Evolutionary conservation across 2,113 vertebrate species (phyloP).

Genomic region (Chunga burmeisteri): DNA sequence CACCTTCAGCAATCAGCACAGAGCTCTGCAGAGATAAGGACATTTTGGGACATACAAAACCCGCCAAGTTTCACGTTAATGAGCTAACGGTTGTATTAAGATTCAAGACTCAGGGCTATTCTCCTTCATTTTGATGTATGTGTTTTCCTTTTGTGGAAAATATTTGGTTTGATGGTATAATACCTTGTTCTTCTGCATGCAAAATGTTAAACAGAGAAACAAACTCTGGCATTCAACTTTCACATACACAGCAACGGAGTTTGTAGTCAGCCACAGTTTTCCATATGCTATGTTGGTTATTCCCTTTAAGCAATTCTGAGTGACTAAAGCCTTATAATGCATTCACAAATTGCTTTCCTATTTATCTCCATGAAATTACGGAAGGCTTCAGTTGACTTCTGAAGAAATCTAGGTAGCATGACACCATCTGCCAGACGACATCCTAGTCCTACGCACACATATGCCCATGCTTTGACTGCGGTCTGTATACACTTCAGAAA

Average conservation of each 20-base stretch:
- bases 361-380: constrained; percentile 25
- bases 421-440: constrained; percentile 55
- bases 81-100: constrained; percentile 61
- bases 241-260: not conserved
- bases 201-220: not conserved
- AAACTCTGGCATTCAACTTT: not conserved
- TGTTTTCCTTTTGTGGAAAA: not conserved
- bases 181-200: not conserved
- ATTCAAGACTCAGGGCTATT: constrained; percentile 48
- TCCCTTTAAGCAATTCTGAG: not conserved
- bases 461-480: constrained; percentile 43
- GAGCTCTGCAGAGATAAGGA: constrained; percentile 69
- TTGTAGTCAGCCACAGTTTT: not conserved
- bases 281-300: not conserved
- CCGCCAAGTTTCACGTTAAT: constrained; percentile 29
- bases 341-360: constrained; percentile 21
- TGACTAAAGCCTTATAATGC: constrained; percentile 2
- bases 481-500: constrained; percentile 31
- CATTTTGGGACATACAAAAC: constrained; percentile 37
- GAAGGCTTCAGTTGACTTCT: constrained; percentile 39
- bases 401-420: constrained; percentile 15
- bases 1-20: constrained; percentile 70
- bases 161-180: not conserved
- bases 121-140: constrained; percentile 13
- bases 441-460: constrained; percentile 48